These are phyloP conservation scores for Muscicapa adusta DNA, from an alignment of 2,113 vertebrate species.

Conservation along the genomic window DNA sequence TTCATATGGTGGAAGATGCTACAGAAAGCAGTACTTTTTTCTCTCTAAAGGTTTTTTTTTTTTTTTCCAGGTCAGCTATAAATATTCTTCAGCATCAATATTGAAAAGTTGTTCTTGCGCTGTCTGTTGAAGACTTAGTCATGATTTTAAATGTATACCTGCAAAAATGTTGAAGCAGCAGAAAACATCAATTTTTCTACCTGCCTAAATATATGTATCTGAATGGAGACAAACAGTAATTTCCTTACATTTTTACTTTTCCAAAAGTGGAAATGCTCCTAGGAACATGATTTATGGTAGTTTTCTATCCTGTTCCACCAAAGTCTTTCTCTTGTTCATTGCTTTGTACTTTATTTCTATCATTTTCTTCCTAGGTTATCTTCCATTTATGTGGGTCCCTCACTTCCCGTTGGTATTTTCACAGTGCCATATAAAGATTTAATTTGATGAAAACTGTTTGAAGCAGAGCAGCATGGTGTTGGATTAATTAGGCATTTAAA, in stretches of 20 bases:
- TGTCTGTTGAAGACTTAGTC: neutral
- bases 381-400: neutral
- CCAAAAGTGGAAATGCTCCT: neutral
- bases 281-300: neutral
- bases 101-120: neutral
- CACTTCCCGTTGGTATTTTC: neutral
- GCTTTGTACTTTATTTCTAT: neutral
- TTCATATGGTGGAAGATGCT: neutral
- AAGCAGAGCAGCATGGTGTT: neutral
- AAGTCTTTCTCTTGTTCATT: neutral
- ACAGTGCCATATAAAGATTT: neutral
- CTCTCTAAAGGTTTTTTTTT: neutral
- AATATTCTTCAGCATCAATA: conserved; percentile 12
- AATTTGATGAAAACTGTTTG: neutral
- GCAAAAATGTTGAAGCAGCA: neutral
- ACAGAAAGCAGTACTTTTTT: neutral
- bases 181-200: neutral
- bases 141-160: neutral
- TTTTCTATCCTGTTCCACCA: neutral
- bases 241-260: neutral
- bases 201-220: neutral
- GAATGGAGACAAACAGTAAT: neutral
- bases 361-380: neutral
- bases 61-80: conserved; percentile 3
- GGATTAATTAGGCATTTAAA: neutral